Evolutionary conservation across 2,888 invertebrate genomes (phyloP).

Genomic region (Xanthia icteritia): DNA sequence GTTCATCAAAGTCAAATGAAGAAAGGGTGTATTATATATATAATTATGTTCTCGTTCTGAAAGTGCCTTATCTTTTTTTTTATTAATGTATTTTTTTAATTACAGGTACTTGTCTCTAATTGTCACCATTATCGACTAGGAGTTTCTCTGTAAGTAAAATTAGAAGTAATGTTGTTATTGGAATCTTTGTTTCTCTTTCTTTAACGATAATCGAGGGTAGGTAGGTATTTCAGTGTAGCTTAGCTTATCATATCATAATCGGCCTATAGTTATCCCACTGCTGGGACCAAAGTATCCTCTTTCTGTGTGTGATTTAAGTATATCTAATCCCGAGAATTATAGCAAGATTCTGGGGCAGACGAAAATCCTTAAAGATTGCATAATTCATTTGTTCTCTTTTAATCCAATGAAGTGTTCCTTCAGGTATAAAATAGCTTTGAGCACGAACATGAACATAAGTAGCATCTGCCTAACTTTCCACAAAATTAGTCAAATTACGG

Average conservation of each 20-base stretch:
- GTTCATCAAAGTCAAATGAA: background rate
- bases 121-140: background rate
- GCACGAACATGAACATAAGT: constrained; percentile 40
- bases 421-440: constrained; percentile 18
- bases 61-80: background rate
- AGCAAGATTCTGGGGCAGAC: background rate
- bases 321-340: background rate
- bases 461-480: constrained; percentile 51
- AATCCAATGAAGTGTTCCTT: constrained; percentile 9
- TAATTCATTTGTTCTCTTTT: background rate
- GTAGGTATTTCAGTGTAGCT: background rate
- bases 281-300: no score
- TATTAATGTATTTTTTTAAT: constrained; percentile 31
- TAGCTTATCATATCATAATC: background rate
- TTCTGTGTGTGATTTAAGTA: background rate
- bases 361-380: background rate
- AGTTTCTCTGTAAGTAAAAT: constrained; percentile 13
- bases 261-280: background rate
- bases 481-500: constrained; percentile 59
- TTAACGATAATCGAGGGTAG: background rate
- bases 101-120: constrained; percentile 51
- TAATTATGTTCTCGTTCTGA: background rate
- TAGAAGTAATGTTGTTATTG: background rate
- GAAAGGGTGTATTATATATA: background rate
- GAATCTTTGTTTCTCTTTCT: background rate